These are phyloP conservation scores for Drosophila longiperda DNA, from an alignment of 2,888 invertebrate genomes.

Conservation along the genomic window DNA sequence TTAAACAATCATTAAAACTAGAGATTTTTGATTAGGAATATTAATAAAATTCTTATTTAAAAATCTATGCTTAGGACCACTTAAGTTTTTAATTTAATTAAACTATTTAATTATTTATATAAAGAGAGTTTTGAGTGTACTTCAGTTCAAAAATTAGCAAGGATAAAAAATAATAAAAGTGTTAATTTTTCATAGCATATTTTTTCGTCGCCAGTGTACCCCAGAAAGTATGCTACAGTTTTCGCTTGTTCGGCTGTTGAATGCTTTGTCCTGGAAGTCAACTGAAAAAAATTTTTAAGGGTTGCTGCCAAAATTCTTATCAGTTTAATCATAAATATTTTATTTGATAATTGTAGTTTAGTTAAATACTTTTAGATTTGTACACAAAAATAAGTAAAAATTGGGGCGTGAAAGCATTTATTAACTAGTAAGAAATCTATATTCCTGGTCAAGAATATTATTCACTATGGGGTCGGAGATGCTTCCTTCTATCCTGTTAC, in stretches of 20 bases:
- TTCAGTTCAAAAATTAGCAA: neutral
- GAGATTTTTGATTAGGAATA: neutral
- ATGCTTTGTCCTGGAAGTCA: neutral
- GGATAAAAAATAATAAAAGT: neutral
- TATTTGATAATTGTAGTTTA: neutral
- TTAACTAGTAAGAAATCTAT: no score
- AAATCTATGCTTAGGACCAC: neutral
- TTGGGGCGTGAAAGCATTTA: neutral
- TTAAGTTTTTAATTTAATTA: neutral
- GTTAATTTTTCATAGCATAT: no score
- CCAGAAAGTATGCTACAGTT: neutral
- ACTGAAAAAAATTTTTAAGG: neutral
- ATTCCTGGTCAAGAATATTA: no score
- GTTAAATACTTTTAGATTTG: neutral
- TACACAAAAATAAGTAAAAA: neutral
- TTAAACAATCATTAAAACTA: neutral
- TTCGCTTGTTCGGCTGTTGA: neutral
- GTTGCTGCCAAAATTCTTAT: neutral
- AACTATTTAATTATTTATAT: neutral
- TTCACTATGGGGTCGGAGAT: no score
- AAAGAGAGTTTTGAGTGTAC: no score
- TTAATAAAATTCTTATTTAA: no score
- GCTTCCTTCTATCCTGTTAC: no score
- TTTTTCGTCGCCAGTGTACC: neutral
- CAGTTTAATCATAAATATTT: neutral